phyloP scores from a whole-genome alignment of 1,140 invertebrate species.

The Pygmarrhopalites habei region DNA sequence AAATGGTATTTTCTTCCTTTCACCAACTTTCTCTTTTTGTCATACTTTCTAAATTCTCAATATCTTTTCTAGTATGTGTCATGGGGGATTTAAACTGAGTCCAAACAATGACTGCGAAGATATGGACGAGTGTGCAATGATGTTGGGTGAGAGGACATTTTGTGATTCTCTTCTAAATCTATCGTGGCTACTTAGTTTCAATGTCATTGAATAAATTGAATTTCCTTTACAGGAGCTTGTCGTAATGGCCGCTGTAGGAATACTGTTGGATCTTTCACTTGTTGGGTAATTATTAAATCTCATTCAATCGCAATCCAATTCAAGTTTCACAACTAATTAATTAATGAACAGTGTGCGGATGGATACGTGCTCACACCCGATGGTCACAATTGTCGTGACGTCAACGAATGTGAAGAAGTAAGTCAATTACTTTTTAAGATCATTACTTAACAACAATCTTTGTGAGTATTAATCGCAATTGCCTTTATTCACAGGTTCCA shows the following conservation, averaged over 20 bases:
- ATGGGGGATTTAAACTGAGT: constrained; percentile 45
- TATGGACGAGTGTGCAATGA: constrained; percentile 76
- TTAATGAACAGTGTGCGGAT: constrained; percentile 49
- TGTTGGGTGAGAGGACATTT: no score
- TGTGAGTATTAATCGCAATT: constrained; percentile 46
- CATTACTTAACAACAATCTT: constrained; percentile 10
- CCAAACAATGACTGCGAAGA: constrained; percentile 69
- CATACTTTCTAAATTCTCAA: no score
- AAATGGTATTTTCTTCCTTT: no score
- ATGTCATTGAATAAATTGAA: no score
- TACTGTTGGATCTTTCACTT: constrained; percentile 65
- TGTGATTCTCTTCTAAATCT: no score
- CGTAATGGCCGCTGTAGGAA: constrained; percentile 73
- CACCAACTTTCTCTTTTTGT: no score
- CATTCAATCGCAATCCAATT: no score
- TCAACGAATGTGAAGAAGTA: constrained; percentile 62
- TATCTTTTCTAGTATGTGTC: no score
- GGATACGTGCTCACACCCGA: constrained; percentile 65
- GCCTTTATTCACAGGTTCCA: no score
- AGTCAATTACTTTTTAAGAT: constrained; percentile 40
- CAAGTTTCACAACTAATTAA: constrained; percentile 8
- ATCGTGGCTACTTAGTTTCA: no score
- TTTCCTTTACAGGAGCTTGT: no score
- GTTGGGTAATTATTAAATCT: no score
- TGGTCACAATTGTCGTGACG: constrained; percentile 59